A percentile compares a stretch with the other conserved stretches of the same genome.
phyloP scores from a whole-genome alignment of 2,113 vertebrate genomes.

The Chunga burmeisteri region DNA sequence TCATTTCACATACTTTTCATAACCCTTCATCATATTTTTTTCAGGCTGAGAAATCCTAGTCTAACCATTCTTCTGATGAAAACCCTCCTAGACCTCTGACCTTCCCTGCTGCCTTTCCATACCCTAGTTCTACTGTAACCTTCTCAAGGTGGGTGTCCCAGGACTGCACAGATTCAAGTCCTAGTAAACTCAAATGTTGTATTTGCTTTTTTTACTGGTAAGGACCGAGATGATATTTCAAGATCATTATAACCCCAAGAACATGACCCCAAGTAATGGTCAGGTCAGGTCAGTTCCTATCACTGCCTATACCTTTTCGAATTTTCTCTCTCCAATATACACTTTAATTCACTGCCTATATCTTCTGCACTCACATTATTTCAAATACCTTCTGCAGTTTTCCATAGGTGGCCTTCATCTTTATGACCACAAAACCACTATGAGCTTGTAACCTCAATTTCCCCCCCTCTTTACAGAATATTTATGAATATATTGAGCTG shows the following conservation, averaged over 20 bases:
- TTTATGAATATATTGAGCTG: not conserved
- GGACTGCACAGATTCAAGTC: not conserved
- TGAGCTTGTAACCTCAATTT: rapidly evolving
- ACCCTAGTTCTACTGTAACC: not conserved
- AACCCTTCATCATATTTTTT: not conserved
- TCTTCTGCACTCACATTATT: not conserved
- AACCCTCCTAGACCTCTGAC: not conserved
- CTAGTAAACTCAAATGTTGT: not conserved
- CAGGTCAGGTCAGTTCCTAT: not conserved
- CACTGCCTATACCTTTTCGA: not conserved
- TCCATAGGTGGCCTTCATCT: not conserved
- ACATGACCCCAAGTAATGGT: not conserved
- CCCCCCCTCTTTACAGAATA: not conserved
- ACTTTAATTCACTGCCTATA: not conserved
- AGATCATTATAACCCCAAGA: not conserved
- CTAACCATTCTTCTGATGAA: not conserved
- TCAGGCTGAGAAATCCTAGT: not conserved
- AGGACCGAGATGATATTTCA: not conserved
- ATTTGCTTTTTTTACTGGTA: not conserved
- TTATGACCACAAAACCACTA: not conserved
- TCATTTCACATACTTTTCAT: not conserved
- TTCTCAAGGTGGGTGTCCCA: not conserved
- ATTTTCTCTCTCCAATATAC: not conserved
- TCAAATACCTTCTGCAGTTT: not conserved
- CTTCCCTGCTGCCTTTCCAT: not conserved